Base-by-base conservation (phyloP, 2,113 vertebrate species). In the Rhadina sibilatrix region DNA sequence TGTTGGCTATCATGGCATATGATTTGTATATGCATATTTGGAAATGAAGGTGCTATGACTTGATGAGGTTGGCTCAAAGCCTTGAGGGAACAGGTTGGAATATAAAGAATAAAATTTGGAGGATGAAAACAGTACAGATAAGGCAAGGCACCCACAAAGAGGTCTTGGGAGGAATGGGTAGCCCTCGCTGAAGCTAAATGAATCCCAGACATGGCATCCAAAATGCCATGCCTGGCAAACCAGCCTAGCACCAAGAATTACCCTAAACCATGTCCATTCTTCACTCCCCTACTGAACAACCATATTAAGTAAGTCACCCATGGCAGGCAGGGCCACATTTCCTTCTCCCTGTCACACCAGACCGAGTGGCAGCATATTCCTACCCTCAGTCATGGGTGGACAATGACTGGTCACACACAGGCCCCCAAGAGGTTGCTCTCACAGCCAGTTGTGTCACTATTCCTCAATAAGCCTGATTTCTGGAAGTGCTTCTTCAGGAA, bases 331-430 rank as follows among this genome's bases (percentile, higher is more conserved):
- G 25, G 70, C 3, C 49, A 49, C 53, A n/a, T 60, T 83, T 83
- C 42, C 49, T 83, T 64, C 46, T 86, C 42, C 53, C 44, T 53
- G 31, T 31, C 44, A 35, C 53, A 52, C 3, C 2, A 52, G 63
- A 66, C 12, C 0, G 0, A 54, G 9, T 2, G 21, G 25, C 13
- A 80, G 25, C 1, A 5, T 8, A 30, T 11, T 65, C 27, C 40
- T 16, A 4, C 10, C 53, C 63, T 56, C 42, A 38, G 1, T 9
- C 42, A 28, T 0, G 0, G 18, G 5, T 35, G 25, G n/a, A 22
- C 75, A 93, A 12, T 40, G 60, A 37, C 53, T 77, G 52, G 30
- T 40, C 44, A 60, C 52, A 56, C 5, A 38, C 11, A 20, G 18
- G 10, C 1, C 10, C 15, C 47, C 49, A 66, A 6, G 6, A 76